Conservation (phyloP, 1,140 invertebrate species). For the Ladona fulva region DNA sequence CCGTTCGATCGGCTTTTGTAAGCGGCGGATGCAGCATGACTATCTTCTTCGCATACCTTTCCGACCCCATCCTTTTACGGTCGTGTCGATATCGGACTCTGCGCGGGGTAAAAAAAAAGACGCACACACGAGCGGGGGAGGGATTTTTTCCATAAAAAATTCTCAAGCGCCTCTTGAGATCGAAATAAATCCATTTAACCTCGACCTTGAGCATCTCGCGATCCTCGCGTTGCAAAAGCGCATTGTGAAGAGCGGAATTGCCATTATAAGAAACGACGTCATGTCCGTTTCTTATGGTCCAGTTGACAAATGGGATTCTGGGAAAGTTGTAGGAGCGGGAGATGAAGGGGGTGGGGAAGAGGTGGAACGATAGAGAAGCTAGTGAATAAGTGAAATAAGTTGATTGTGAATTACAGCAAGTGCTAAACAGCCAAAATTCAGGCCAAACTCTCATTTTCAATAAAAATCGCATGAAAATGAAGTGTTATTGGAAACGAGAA, state of each 20-base stretch:
- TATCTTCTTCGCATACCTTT: background rate
- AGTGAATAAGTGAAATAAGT: background rate
- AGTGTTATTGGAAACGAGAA: background rate
- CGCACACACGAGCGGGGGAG: background rate
- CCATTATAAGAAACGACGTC: background rate
- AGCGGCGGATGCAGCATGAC: too few relatives aligned
- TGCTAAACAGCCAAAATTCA: background rate
- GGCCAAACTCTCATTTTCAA: background rate
- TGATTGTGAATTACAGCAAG: background rate
- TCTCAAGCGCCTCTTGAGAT: background rate
- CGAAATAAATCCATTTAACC: background rate
- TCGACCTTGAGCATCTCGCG: background rate
- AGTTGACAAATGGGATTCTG: background rate
- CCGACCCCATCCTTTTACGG: background rate
- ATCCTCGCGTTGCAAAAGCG: background rate
- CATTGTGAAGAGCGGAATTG: background rate
- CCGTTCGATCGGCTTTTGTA: background rate
- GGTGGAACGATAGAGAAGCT: background rate
- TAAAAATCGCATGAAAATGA: background rate
- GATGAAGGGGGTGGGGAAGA: background rate
- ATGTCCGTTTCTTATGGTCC: background rate
- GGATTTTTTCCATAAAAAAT: background rate
- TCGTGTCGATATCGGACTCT: background rate
- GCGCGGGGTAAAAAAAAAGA: background rate
- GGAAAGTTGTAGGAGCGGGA: background rate